Evolutionary conservation across 2,113 vertebrate species (phyloP).

Genomic region (Climacteris rufus): DNA sequence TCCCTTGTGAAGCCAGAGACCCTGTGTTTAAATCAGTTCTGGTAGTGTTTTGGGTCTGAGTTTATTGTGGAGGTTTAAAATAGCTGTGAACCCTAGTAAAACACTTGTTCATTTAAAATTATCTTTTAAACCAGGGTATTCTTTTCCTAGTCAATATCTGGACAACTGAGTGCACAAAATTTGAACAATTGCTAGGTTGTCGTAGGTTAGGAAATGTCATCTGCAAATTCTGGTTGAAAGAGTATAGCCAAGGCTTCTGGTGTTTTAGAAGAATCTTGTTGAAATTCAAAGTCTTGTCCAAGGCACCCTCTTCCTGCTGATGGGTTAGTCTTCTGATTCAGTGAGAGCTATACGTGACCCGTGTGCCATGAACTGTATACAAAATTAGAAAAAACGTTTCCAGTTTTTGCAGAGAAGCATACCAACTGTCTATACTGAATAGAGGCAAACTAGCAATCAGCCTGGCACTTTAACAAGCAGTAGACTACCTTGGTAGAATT

Average conservation of each 20-base stretch:
- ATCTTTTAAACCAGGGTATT: neutral
- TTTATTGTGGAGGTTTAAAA: neutral
- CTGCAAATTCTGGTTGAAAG: neutral
- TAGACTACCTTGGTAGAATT: neutral
- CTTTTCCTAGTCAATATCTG: neutral
- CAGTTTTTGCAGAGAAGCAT: neutral
- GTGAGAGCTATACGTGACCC: neutral
- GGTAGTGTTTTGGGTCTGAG: neutral
- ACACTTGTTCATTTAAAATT: neutral
- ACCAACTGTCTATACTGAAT: neutral
- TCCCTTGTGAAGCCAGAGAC: neutral
- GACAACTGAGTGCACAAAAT: neutral
- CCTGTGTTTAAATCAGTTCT: neutral
- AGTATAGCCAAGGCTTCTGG: neutral
- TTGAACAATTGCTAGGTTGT: neutral
- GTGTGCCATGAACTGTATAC: neutral
- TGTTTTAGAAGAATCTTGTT: neutral
- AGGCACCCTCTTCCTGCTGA: neutral
- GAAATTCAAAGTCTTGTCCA: neutral
- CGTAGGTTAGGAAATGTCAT: neutral
- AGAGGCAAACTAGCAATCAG: neutral
- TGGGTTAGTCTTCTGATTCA: neutral
- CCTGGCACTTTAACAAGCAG: neutral
- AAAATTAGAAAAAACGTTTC: neutral
- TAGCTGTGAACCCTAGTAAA: neutral